Conservation (phyloP, 2,797 vertebrate genomes). For the Miichthys miiuy region DNA sequence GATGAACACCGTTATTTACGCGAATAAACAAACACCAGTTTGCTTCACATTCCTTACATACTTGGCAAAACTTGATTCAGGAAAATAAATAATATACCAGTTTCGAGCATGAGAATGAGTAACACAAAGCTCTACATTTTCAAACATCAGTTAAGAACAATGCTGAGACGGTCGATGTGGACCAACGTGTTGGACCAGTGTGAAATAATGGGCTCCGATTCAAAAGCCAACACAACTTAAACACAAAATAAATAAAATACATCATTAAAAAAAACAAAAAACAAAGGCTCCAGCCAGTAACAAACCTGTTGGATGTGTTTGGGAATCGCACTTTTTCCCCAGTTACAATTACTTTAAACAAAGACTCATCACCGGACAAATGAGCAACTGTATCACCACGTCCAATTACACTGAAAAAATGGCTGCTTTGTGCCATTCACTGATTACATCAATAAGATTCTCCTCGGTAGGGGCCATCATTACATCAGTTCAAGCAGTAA, state of each 20-base stretch:
- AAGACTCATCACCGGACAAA: conserved; percentile 72
- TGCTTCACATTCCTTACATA: too few relatives aligned
- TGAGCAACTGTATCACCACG: conserved; percentile 59
- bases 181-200: not conserved
- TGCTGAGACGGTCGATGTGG: not conserved
- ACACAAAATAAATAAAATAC: conserved; percentile 11
- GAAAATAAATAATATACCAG: too few relatives aligned
- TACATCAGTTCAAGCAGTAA: conserved; percentile 75
- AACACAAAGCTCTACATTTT: not conserved
- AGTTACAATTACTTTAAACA: conserved; percentile 62
- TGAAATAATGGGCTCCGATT: not conserved
- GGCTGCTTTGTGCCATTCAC: conserved; percentile 71
- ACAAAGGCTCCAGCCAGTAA: not conserved
- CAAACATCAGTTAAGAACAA: not conserved
- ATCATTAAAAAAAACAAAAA: not conserved
- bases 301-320: conserved; percentile 48
- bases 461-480: conserved; percentile 73
- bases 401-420: conserved; percentile 78
- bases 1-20: too few relatives aligned
- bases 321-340: conserved; percentile 4
- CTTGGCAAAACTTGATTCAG: too few relatives aligned
- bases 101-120: not conserved
- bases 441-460: conserved; percentile 82
- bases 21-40: too few relatives aligned
- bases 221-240: not conserved